A percentile compares a stretch with the other conserved stretches of the same genome.
Evolutionary conservation across 1,140 invertebrate genomes (phyloP).

Genomic region (Varroa destructor): DNA sequence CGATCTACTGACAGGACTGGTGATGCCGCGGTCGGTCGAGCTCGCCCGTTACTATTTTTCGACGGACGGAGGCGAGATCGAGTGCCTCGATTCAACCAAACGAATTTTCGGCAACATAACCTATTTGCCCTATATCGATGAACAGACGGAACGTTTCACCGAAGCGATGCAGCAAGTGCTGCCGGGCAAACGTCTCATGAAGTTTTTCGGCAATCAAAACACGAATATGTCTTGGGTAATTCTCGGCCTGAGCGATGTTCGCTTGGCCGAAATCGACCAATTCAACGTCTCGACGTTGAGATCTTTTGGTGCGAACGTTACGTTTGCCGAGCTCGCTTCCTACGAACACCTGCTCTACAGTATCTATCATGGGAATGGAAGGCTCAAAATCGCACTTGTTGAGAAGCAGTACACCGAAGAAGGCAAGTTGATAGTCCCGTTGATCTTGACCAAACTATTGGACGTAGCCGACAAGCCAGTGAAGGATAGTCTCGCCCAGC

Average conservation of each 20-base stretch:
- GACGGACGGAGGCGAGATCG: not conserved
- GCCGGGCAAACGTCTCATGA: constrained; percentile 5
- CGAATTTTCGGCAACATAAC: constrained; percentile 16
- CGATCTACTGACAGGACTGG: constrained; percentile 14
- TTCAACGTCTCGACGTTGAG: not conserved
- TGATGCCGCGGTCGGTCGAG: constrained; percentile 9
- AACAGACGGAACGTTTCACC: constrained; percentile 13
- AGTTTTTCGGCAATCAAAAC: not conserved
- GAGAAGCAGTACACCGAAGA: constrained; percentile 10
- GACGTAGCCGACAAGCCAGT: constrained; percentile 17
- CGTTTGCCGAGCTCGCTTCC: constrained; percentile 1
- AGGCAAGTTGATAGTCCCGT: not conserved
- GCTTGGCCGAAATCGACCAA: constrained; percentile 14
- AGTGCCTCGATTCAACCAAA: constrained; percentile 25
- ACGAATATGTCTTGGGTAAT: constrained; percentile 4
- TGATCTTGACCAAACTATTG: constrained; percentile 11
- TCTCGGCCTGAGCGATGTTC: constrained; percentile 14
- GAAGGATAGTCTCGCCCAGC: constrained; percentile 17
- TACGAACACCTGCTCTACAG: constrained; percentile 5
- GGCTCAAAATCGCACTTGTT: not conserved
- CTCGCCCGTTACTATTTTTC: constrained; percentile 13
- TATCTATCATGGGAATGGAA: constrained; percentile 17
- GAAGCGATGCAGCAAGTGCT: constrained; percentile 5
- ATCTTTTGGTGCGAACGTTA: not conserved
- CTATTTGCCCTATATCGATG: constrained; percentile 7